Evolutionary conservation across 2,113 vertebrate species (phyloP).

Genomic region (Apistogramma diplotaenia): DNA sequence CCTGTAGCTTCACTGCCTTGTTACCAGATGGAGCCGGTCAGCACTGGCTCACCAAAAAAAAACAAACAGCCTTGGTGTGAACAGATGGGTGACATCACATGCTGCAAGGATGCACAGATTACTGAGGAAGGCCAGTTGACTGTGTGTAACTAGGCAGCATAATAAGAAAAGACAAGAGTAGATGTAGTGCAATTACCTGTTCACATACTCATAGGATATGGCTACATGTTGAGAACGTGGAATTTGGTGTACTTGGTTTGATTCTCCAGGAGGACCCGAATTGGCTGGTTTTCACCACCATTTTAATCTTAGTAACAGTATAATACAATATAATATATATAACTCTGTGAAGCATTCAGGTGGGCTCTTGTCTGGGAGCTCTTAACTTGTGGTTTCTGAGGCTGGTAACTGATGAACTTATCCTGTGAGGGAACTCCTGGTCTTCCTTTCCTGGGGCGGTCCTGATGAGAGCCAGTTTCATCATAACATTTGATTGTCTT

Average conservation of each 20-base stretch:
- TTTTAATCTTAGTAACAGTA: no score
- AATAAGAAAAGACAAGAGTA: neutral
- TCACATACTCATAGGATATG: neutral
- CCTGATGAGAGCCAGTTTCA: no score
- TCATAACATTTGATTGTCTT: no score
- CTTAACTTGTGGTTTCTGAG: no score
- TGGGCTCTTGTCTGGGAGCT: no score
- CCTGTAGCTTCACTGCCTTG: constrained; percentile 50
- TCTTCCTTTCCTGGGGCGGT: no score
- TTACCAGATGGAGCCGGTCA: constrained; percentile 54
- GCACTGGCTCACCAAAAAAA: constrained; percentile 18
- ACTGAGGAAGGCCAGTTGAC: neutral
- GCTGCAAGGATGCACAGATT: constrained; percentile 6
- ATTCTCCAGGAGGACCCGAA: neutral
- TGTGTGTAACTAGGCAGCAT: neutral
- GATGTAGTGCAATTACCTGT: neutral
- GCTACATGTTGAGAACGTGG: neutral
- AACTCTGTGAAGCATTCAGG: no score
- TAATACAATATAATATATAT: no score
- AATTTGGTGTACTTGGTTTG: neutral
- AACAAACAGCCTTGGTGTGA: constrained; percentile 8
- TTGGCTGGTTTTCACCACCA: neutral
- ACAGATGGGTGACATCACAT: constrained; percentile 48
- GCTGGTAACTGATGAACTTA: no score
- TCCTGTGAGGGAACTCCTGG: no score